These are phyloP conservation scores for Margarornis squamiger DNA, from an alignment of 2,797 vertebrate genomes.

Conservation along the genomic window DNA sequence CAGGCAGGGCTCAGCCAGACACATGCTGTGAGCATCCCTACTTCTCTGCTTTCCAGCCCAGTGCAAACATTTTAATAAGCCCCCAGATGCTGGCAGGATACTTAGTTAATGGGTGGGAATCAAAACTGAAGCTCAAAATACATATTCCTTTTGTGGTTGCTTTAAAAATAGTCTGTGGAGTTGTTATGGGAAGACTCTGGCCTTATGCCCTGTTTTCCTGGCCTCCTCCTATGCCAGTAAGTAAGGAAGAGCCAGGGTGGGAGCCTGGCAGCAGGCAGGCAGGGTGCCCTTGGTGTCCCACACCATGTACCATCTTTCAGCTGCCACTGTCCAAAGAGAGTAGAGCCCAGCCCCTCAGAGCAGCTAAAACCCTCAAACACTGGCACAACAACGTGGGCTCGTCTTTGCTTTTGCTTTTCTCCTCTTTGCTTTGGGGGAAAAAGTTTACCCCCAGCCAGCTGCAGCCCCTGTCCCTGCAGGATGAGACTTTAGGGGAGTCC, in stretches of 20 bases:
- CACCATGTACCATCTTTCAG: background rate
- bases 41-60: background rate
- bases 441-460: background rate
- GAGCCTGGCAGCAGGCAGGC: background rate
- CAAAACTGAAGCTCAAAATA: background rate
- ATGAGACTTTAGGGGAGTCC: rapidly evolving
- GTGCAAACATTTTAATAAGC: rapidly evolving
- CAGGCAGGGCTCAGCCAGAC: background rate
- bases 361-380: background rate
- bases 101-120: background rate
- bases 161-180: background rate
- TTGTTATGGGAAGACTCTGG: background rate
- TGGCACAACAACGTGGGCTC: rapidly evolving
- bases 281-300: background rate
- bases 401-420: background rate
- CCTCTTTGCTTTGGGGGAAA: background rate
- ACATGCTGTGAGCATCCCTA: rapidly evolving
- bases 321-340: background rate
- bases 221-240: background rate
- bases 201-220: background rate
- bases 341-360: background rate
- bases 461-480: background rate
- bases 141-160: background rate
- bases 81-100: background rate
- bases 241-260: background rate